phyloP scores from a whole-genome alignment of 1,140 invertebrate genomes.

The Leptoteleia sp. region DNA sequence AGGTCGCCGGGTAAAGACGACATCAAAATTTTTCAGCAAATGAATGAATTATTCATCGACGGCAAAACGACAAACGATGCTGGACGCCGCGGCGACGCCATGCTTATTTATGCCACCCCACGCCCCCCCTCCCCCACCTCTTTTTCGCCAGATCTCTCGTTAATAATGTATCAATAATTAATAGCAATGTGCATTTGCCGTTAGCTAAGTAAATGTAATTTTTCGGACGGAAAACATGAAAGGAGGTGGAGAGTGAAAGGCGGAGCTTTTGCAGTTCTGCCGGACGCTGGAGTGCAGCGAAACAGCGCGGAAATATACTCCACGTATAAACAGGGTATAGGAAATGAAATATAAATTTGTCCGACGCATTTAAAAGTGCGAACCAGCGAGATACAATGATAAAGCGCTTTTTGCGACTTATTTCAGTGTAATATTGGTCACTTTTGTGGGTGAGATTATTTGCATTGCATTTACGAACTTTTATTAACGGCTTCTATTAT shows the following conservation, averaged over 20 bases:
- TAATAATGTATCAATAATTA: constrained; percentile 41
- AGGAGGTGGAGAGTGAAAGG: constrained; percentile 9
- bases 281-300: constrained; percentile 3
- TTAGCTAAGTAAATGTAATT: constrained; percentile 25
- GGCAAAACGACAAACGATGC: constrained; percentile 23
- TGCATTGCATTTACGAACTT: too few relatives aligned
- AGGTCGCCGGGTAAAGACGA: background rate
- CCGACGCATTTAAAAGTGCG: constrained; percentile 4
- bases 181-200: constrained; percentile 8
- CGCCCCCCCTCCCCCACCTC: too few relatives aligned
- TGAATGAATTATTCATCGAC: constrained; percentile 51
- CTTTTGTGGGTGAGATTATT: too few relatives aligned
- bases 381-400: constrained; percentile 4
- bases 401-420: constrained; percentile 6
- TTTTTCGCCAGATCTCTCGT: background rate
- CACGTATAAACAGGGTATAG: constrained; percentile 2
- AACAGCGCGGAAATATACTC: constrained; percentile 12
- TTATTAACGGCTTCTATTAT: too few relatives aligned
- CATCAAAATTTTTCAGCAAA: constrained; percentile 30
- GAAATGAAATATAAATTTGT: constrained; percentile 14
- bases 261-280: constrained; percentile 4
- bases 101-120: constrained; percentile 12
- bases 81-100: background rate
- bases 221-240: constrained; percentile 12
- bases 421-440: too few relatives aligned